Conservation (phyloP, 2,797 vertebrate genomes). For the Odontamblyopus rebecca region DNA sequence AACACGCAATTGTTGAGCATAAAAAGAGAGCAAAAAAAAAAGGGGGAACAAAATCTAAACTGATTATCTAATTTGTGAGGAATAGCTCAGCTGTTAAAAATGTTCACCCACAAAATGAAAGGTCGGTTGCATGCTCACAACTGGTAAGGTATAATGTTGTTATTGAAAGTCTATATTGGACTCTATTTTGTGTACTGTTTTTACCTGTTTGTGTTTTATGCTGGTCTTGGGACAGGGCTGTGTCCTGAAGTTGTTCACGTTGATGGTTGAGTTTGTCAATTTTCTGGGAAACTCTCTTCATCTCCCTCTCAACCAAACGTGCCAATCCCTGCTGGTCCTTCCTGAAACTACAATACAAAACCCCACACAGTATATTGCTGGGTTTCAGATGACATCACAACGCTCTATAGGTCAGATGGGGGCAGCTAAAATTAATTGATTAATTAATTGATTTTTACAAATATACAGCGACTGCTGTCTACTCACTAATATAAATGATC, state of each 20-base stretch:
- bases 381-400: too few species aligned
- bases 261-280: conserved; percentile 62
- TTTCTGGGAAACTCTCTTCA: conserved; percentile 64
- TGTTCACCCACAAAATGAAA: neutral
- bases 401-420: too few species aligned
- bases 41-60: neutral
- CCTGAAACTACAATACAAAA: conserved; percentile 55
- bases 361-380: neutral
- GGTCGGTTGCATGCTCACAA: neutral
- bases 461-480: too few species aligned
- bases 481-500: too few species aligned
- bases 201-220: conserved; percentile 38
- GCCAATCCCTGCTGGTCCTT: conserved; percentile 62
- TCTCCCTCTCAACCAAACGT: conserved; percentile 61
- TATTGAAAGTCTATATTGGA: neutral
- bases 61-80: neutral
- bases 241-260: conserved; percentile 33
- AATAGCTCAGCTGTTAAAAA: neutral
- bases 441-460: too few species aligned
- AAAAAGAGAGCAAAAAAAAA: neutral
- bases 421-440: too few species aligned
- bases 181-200: neutral
- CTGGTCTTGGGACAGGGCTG: conserved; percentile 1
- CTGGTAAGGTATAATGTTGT: neutral
- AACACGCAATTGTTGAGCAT: neutral